Evolutionary conservation across 2,797 vertebrate genomes (phyloP), one percentile per base, ranked within the genome.

Genomic region (Tiaroga cobitis): DNA sequence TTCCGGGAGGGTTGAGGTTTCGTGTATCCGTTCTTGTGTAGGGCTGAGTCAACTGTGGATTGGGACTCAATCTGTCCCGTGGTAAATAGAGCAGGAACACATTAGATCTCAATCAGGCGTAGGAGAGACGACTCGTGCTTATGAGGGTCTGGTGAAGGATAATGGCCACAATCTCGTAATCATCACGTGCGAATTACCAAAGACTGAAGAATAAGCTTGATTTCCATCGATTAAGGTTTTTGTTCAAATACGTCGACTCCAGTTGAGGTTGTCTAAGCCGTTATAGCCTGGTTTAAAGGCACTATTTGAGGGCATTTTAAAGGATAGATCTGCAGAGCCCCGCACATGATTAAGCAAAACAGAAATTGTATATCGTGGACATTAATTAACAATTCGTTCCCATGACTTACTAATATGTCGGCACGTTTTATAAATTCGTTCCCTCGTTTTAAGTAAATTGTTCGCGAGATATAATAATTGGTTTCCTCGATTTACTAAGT

Each of bases 101-200:
- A 21, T 37, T 15, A 59, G n/a, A 59, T 81, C 24, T 39, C 24
- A 72, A 56, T 56, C 34, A 21, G 32, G 16, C 15, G 34, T 19
- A 70, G 32, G 80, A 70, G 49, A 70, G 32, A 26, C 65, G 11
- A 16, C 26, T n/a, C 26, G 5, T n/a, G 59, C 8, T 29, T 54
- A 8, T 68, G 8, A 54, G 46, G 26, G 46, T 56, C 54, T 41
- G 46, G 29, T 76, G 8, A 78, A 81, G 46, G 21, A 75, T 67
- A 49, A 21, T 10, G 7, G 21, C 10, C 49, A 21, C 49, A 59
- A 73, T 70, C 8, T 72, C 11, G 9, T 59, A 49, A 75, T 69
- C 39, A 72, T 73, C 2, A 39, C 46, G 69, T 39, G 8, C 51
- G 15, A 63, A 49, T 73, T 49, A 89, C 88, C 88, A 89, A 89